Evolutionary conservation across 1,140 invertebrate species (phyloP), one percentile per base, ranked within the genome.

Genomic region (Drosophila pseudoobscura): DNA sequence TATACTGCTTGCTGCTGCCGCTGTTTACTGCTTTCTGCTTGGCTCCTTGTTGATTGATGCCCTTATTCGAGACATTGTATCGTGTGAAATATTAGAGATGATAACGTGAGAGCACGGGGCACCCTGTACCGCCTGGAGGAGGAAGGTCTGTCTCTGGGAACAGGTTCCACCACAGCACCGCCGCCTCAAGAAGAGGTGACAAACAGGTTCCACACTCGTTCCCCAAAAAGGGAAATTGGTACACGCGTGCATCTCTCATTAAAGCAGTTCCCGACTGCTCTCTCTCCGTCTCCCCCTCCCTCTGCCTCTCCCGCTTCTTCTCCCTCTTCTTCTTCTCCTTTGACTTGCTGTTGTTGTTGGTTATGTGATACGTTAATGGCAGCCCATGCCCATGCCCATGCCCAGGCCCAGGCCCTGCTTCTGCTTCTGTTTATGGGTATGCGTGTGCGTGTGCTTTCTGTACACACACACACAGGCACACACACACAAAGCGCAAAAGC

Each of bases 171-270:
- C 35, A 5, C 24, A 26, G 5, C 3, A 26, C 24, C 24, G 5
- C 0, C 5, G 4, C 4, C 35, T 39, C 11, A 39, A 39, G 11
- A 39, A 39, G 11, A 39, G 35, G 35, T 39, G 35, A 5, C 35
- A 39, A 69, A 55, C 65, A 69, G 65, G 63, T 68, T 69, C 65
- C 65, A 56, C 65, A 49, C 45, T 51, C 59, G 20, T 20, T 20
- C 66, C 59, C 60, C 43, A 63, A 57, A 69, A 69, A 56, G 45
- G 64, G 53, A 70, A 70, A 70, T 69, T 69, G 66, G 64, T 69
- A 69, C 66, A 70, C 52, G 66, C 66, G 66, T 70, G 66, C 66
- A 70, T 70, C 35, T 69, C 66, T 69, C 52, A 69, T 69, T 69
- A 57, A 57, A 31, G 20, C 35, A 44, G 39, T 51, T 56, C 17